Percentiles rank a stretch among this genome's conserved stretches.
Evolutionary conservation across 2,797 vertebrate species (phyloP).

Genomic region (Tarsius wallacei): DNA sequence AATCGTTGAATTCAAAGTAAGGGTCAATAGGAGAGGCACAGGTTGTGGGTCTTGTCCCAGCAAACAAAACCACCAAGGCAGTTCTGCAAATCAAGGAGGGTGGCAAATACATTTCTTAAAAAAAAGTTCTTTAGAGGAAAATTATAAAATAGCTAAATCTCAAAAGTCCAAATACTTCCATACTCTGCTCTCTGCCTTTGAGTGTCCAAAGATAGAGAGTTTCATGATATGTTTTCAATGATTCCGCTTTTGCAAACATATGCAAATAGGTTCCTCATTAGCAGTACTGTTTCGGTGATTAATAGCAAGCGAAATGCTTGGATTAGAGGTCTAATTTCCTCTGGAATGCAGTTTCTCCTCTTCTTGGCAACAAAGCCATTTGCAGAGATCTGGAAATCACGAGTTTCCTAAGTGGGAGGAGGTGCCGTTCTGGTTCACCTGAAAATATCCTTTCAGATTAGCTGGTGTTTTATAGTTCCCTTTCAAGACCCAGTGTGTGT

Average conservation of each 20-base stretch:
- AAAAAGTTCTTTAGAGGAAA: neutral
- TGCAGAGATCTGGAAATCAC: slow-evolving; percentile 81
- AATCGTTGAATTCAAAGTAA: slow-evolving; percentile 79
- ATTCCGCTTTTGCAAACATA: slow-evolving; percentile 86
- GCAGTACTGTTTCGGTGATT: slow-evolving; percentile 87
- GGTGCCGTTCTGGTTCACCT: slow-evolving; percentile 87
- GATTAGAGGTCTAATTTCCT: slow-evolving; percentile 88
- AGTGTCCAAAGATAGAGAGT: neutral
- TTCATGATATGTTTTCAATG: neutral
- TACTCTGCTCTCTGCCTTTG: neutral
- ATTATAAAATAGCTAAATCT: slow-evolving; percentile 66
- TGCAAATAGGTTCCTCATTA: slow-evolving; percentile 81
- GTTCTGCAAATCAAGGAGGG: neutral
- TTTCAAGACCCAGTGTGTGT: slow-evolving; percentile 93
- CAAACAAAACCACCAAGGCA: neutral
- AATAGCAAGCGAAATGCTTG: slow-evolving; percentile 93
- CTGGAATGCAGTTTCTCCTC: slow-evolving; percentile 74
- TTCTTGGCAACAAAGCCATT: slow-evolving; percentile 57
- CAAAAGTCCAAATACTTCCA: neutral
- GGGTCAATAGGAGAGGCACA: neutral
- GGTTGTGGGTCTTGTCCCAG: neutral
- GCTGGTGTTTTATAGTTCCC: slow-evolving; percentile 94
- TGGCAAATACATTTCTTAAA: slow-evolving; percentile 21
- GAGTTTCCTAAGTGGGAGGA: neutral
- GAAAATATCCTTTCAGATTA: slow-evolving; percentile 92